A percentile compares a stretch with the other conserved stretches of the same genome.
These are phyloP conservation scores for Phoenicopterus ruber DNA, from an alignment of 2,113 vertebrate species.

Conservation along the genomic window DNA sequence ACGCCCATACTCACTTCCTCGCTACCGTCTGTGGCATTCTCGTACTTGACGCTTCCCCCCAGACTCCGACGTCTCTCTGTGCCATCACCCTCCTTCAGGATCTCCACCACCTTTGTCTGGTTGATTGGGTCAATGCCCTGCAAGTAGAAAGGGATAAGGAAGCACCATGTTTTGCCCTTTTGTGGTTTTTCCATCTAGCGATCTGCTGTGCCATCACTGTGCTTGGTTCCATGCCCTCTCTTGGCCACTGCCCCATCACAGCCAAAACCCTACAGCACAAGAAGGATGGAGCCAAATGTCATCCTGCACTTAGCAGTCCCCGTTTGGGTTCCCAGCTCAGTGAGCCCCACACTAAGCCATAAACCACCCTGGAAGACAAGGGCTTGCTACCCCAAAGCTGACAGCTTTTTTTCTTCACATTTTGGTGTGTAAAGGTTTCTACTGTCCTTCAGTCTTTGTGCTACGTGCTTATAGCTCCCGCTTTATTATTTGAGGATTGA, in stretches of 20 bases:
- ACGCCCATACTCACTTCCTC: constrained; percentile 98
- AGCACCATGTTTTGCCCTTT: neutral
- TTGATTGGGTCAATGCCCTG: constrained; percentile 94
- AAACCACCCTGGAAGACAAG: neutral
- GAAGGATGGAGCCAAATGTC: neutral
- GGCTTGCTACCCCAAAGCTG: neutral
- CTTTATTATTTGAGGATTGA: neutral
- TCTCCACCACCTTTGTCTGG: constrained; percentile 94
- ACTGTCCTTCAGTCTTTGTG: neutral
- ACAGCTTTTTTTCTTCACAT: neutral
- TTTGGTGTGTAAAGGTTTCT: neutral
- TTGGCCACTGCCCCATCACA: neutral
- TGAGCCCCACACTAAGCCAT: neutral
- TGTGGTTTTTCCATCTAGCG: neutral
- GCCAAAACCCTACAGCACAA: neutral
- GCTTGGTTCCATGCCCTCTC: neutral
- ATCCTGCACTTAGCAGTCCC: neutral
- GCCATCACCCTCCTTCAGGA: constrained; percentile 89
- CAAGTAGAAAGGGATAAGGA: neutral
- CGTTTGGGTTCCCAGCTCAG: neutral
- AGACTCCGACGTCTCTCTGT: constrained; percentile 83
- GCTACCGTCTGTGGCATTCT: constrained; percentile 87
- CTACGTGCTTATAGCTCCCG: neutral
- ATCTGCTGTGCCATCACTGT: neutral
- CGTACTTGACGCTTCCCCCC: constrained; percentile 88